Base-by-base conservation (phyloP, 2,888 invertebrate species). In the Brassicogethes aeneus region DNA sequence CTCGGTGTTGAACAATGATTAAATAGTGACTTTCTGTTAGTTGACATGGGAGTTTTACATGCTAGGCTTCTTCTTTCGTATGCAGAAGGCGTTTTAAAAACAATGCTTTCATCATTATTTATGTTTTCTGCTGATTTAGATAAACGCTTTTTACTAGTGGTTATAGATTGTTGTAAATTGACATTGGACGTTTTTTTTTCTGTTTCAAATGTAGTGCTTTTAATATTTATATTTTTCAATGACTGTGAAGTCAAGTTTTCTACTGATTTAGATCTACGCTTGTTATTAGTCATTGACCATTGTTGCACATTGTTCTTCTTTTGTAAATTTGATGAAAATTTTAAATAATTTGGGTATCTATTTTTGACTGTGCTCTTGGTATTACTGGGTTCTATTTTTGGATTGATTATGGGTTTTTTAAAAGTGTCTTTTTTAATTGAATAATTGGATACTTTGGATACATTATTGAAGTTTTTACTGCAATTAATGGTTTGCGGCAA, bases 71-170 rank as follows among this genome's bases (percentile, higher is more conserved):
- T 41, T 30, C 52, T 38, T 16, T 50, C 41, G 37, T 54, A 49
- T n/a, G 54, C 51, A 17, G 48, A 49, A 2, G 55, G 55, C 14
- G 55, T 54, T 43, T 50, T 53, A 37, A 53, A 53, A 17, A 42
- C 14, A 14, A 48, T 46, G 1, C 44, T 42, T 41, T 51, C 50
- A 5, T 32, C 8, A 10, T 7, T 7, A 23, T 23, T 23, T 23
- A 5, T 23, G 23, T 23, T 23, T 23, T 23, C 23, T 23, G 23
- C 23, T 23, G 23, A 23, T 23, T 5, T 23, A 10, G 23, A 23
- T 23, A 23, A 23, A n/a, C n/a, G n/a, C n/a, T n/a, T n/a, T n/a
- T n/a, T n/a, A n/a, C n/a, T n/a, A n/a, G n/a, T n/a, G n/a, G n/a
- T n/a, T n/a, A n/a, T n/a, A n/a, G n/a, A n/a, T n/a, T n/a, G n/a